Base-by-base conservation (phyloP, 2,113 vertebrate species). In the Blennius ocellaris region DNA sequence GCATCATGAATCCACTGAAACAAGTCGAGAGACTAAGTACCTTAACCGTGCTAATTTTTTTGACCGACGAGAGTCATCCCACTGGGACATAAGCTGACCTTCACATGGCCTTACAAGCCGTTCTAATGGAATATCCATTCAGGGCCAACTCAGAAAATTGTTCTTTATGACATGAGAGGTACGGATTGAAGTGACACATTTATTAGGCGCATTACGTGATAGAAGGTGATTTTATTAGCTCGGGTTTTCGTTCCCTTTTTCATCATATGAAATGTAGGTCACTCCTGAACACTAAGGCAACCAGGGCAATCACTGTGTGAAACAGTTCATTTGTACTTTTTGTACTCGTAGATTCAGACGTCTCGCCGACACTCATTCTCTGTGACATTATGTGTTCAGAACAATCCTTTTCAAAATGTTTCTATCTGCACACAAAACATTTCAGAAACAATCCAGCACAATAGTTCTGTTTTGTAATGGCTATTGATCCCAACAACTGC, bases 41-140 rank as follows among this genome's bases (percentile, higher is more conserved):
- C 52, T 83, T 74, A 73, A 76, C 48, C 59, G 59, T 73, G 89
- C 73, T 81, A 79, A 82, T 81, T 64, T 81, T 64, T 69, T 4
- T 75, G 76, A 69, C 74, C 36, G 37, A 54, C 53, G 58, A 72
- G 3, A 58, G 78, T 2, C 70, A 72, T 70, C 76, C 73, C 64
- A 16, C 53, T 58, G 85, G 73, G 81, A 77, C 60, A 12, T 12
- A n/a, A 41, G 16, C 11, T 81, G 76, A 88, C 83, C 85, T 56
- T 0, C 52, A 50, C 59, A 10, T 38, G 48, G 43, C 71, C 77
- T 62, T 11, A 15, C 44, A 51, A 63, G 39, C 30, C 6, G 3
- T 36, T 57, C 45, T 78, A 60, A 82, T 65, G 67, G 77, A 53
- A 66, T 61, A 49, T 64, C 52, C 58, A 17, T 40, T 17, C 6